Percentiles rank a stretch among this genome's conserved stretches.
Evolutionary conservation across 2,113 vertebrate genomes (phyloP).

Genomic region (Pelecanus crispus): DNA sequence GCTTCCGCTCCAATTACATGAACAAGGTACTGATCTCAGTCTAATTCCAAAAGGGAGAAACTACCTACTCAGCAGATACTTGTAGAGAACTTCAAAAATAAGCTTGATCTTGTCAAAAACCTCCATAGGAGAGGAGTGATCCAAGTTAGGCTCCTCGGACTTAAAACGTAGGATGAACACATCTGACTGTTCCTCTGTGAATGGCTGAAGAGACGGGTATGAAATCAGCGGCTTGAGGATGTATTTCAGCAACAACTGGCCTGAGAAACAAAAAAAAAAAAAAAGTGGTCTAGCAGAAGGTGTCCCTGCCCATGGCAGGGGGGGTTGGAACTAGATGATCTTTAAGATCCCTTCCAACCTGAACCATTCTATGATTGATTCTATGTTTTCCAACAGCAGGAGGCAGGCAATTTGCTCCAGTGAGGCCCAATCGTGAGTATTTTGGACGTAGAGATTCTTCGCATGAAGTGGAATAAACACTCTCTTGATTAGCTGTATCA

Average conservation of each 20-base stretch:
- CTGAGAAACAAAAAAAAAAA: slow-evolving; percentile 59
- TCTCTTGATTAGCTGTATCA: neutral
- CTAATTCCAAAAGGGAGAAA: neutral
- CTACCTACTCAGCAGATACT: slow-evolving; percentile 80
- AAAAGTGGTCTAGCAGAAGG: neutral
- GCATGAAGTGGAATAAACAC: neutral
- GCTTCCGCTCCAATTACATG: neutral
- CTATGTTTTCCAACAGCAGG: neutral
- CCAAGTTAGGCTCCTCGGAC: slow-evolving; percentile 50
- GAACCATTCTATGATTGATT: no score
- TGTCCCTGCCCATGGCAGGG: no score
- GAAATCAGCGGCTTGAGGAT: slow-evolving; percentile 84
- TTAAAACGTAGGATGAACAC: slow-evolving; percentile 72
- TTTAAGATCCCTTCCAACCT: no score
- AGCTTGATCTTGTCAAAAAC: slow-evolving; percentile 84
- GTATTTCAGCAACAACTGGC: slow-evolving; percentile 85
- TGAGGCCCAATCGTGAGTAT: accelerated
- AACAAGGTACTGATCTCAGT: neutral
- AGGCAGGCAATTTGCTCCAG: neutral
- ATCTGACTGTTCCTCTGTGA: slow-evolving; percentile 72
- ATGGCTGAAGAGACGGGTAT: slow-evolving; percentile 71
- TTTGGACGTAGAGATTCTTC: neutral
- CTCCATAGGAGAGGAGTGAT: slow-evolving; percentile 78
- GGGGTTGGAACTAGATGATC: no score
- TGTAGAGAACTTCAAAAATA: slow-evolving; percentile 82